Evolutionary conservation across 2,888 invertebrate species (phyloP), one percentile per base, ranked within the genome.

Genomic region (Drosophila acutilabella): DNA sequence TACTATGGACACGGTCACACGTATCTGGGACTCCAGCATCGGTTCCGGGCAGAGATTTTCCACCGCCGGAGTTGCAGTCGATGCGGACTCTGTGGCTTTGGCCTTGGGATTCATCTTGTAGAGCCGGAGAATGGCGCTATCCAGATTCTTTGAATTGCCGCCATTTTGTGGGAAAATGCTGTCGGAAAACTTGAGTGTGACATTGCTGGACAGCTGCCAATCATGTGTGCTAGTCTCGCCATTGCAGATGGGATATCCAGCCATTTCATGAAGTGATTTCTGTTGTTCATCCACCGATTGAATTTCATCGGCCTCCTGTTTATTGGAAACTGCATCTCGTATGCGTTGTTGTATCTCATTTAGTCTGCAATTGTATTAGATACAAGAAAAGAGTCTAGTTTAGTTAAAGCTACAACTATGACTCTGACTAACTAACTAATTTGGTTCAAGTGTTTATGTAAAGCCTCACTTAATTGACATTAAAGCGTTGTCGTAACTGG

Each of bases 181-280:
- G 62, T 88, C 85, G n/a, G 92, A 89, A 52, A 92, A 92, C 36
- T 89, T 82, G 8, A 92, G 86, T 2, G 92, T 91, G 2, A 92
- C 83, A 67, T 92, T 92, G 60, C 79, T 89, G 59, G 90, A 90
- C 33, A 89, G 87, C 58, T 90, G 78, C 92, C 92, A 92, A 2
- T 90, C 83, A 0, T 84, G 77, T 11, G 81, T 88, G 59, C 88
- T 91, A 8, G 91, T 90, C 50, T 91, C 91, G 4, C 89, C 89
- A 71, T 88, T 91, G 64, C 92, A 92, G 10, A 90, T 85, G 18
- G 92, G 92, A 81, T 91, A 92, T 14, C 91, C 92, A 14, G 92
- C 92, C 88, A 90, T 91, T 71, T 91, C 92, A 65, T 92, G 91
- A 13, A 84, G 67, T 0, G 90, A 80, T 54, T 83, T 78, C 16